Conservation (phyloP, 2,113 vertebrate genomes). For the Sturnira hondurensis region DNA sequence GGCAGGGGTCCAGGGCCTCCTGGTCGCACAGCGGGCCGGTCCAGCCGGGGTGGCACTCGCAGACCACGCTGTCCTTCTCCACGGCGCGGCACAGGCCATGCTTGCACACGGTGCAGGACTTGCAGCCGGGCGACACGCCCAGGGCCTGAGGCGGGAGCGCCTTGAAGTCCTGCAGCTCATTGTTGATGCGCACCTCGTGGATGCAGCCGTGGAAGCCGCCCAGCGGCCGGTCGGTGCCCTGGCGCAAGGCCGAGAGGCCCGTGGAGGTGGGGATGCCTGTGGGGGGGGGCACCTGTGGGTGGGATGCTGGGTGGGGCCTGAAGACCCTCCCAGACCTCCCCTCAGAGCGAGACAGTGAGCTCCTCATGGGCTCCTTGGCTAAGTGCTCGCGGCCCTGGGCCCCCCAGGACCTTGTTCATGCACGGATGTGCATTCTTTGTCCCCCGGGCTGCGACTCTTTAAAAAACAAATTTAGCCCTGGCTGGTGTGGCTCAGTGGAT, state of each 20-base stretch:
- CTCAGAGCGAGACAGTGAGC: rapidly evolving
- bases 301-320: not conserved
- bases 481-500: too few species aligned
- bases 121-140: slow-evolving; percentile 92
- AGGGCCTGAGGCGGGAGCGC: slow-evolving; percentile 82
- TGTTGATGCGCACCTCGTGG: slow-evolving; percentile 93
- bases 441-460: not conserved
- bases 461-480: not conserved
- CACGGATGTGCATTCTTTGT: rapidly evolving
- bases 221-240: slow-evolving; percentile 87
- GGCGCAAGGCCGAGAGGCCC: slow-evolving; percentile 87
- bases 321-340: not conserved
- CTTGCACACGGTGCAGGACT: slow-evolving; percentile 93
- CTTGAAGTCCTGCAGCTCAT: slow-evolving; percentile 93
- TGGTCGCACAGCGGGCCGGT: slow-evolving; percentile 91
- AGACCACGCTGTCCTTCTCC: slow-evolving; percentile 91
- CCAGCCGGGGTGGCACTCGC: slow-evolving; percentile 92
- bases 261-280: slow-evolving; percentile 91
- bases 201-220: slow-evolving; percentile 95
- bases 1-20: slow-evolving; percentile 85
- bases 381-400: not conserved
- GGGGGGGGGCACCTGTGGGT: slow-evolving; percentile 87
- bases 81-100: slow-evolving; percentile 91
- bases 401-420: rapidly evolving
- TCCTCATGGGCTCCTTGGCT: rapidly evolving